Evolutionary conservation across 2,888 invertebrate genomes (phyloP).

Genomic region (Drepana falcataria): DNA sequence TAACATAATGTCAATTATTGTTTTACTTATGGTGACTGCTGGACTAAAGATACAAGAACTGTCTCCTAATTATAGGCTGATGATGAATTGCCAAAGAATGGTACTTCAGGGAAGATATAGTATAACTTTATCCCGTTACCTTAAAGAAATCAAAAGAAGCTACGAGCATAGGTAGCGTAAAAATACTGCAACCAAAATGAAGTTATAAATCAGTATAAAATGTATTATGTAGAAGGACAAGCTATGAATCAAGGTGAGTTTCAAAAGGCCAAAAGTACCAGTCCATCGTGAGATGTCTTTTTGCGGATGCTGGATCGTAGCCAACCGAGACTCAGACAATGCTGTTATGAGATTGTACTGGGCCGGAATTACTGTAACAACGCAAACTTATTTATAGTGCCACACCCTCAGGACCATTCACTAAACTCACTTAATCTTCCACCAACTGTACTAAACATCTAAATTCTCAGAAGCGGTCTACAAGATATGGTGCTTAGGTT

Average conservation of each 20-base stretch:
- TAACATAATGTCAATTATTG: too few species aligned
- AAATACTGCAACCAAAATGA: too few species aligned
- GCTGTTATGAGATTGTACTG: slow-evolving; percentile 49
- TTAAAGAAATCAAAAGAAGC: too few species aligned
- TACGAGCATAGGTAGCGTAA: too few species aligned
- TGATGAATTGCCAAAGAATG: too few species aligned
- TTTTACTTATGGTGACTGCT: too few species aligned
- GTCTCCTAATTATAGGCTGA: too few species aligned
- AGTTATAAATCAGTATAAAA: too few species aligned
- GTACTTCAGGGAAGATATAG: too few species aligned
- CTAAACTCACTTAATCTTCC: slow-evolving; percentile 15
- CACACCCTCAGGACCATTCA: slow-evolving; percentile 12
- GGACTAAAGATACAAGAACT: too few species aligned
- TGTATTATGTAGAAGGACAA: neutral
- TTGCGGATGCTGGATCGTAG: slow-evolving; percentile 40
- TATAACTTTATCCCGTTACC: too few species aligned
- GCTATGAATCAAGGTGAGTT: neutral
- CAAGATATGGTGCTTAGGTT: neutral
- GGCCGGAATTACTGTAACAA: slow-evolving; percentile 30
- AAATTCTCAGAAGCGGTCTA: slow-evolving; percentile 6
- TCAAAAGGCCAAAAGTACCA: slow-evolving; percentile 21
- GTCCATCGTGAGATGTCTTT: slow-evolving; percentile 24
- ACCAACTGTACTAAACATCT: slow-evolving; percentile 10
- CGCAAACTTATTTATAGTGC: slow-evolving; percentile 24
- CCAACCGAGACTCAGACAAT: slow-evolving; percentile 41